Percentiles rank a stretch among this genome's conserved stretches.
Evolutionary conservation across 2,888 invertebrate species (phyloP).

Genomic region (Eudemis profundana): DNA sequence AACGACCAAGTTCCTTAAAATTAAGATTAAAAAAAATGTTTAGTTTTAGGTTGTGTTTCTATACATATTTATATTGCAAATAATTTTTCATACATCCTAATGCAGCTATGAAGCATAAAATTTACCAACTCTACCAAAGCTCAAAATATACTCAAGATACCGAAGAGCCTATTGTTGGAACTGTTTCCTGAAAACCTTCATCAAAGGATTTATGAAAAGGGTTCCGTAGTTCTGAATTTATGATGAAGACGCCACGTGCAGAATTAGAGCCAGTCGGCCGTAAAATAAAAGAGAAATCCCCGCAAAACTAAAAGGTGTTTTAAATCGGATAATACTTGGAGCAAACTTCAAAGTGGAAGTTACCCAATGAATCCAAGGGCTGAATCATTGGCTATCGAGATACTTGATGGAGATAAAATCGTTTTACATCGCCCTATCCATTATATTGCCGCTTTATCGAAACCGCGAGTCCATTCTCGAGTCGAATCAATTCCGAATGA

Average conservation of each 20-base stretch:
- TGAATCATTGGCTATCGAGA: constrained; percentile 30
- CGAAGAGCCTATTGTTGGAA: constrained; percentile 16
- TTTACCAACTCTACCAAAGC: not conserved
- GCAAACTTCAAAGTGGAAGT: constrained; percentile 18
- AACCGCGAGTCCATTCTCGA: constrained; percentile 56
- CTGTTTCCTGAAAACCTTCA: constrained; percentile 9
- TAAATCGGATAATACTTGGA: constrained; percentile 27
- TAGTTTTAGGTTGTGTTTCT: too few relatives aligned
- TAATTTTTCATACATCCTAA: too few relatives aligned
- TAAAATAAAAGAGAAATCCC: constrained; percentile 21
- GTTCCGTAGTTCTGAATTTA: constrained; percentile 36
- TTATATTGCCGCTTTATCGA: constrained; percentile 65
- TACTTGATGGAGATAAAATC: constrained; percentile 33
- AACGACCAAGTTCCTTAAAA: too few relatives aligned
- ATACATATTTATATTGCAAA: too few relatives aligned
- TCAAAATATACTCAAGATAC: not conserved
- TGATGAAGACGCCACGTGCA: constrained; percentile 23
- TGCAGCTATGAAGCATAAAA: too few relatives aligned
- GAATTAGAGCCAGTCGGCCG: not conserved
- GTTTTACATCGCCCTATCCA: constrained; percentile 47
- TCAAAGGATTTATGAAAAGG: constrained; percentile 33
- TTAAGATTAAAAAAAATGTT: too few relatives aligned
- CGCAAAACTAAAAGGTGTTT: constrained; percentile 30
- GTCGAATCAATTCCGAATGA: constrained; percentile 70
- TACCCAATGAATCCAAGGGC: constrained; percentile 16